Evolutionary conservation across 2,888 invertebrate species (phyloP), one percentile per base, ranked within the genome.

Genomic region (Ctenicera cuprea): DNA sequence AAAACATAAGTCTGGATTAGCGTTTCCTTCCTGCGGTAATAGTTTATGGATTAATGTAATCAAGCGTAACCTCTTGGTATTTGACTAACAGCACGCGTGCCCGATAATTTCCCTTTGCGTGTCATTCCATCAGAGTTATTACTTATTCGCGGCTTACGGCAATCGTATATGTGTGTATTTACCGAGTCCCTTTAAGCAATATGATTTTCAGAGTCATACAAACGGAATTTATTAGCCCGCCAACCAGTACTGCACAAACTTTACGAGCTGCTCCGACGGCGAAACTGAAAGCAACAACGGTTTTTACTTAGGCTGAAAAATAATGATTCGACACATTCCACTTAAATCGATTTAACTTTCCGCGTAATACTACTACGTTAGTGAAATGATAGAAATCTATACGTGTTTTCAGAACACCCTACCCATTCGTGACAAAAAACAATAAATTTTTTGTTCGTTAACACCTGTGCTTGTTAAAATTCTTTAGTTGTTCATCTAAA

Each of bases 21-120:
- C 11, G 65, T 71, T 71, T 71, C 65, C 65, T 66, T 65, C 71
- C 71, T 54, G 57, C 37, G 61, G 61, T 59, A 26, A 61, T 65
- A 61, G 59, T 59, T 71, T 57, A 65, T 71, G 52, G 38, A 38
- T 61, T 62, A 62, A 14, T 20, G 50, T 71, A 71, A 71, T 71
- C 57, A 65, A 50, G 41, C 50, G 61, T 59, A 71, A 65, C 48
- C 65, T 66, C 66, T 37, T 71, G 66, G 61, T 41, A 65, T 71
- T 71, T 50, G 22, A 38, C 26, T 65, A 71, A 38, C 12, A 48
- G 45, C 71, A 65, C 59, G 71, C 71, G 71, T 66, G 61, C 37
- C 26, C 30, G 30, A 66, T 66, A 30, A 26, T 71, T 61, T 59
- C 65, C 30, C 59, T 38, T 71, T 65, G 65, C 71, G 61, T 66